Percentiles rank a stretch among this genome's conserved stretches.
Evolutionary conservation across 2,113 vertebrate species (phyloP).

Genomic region (Rallus limicola): DNA sequence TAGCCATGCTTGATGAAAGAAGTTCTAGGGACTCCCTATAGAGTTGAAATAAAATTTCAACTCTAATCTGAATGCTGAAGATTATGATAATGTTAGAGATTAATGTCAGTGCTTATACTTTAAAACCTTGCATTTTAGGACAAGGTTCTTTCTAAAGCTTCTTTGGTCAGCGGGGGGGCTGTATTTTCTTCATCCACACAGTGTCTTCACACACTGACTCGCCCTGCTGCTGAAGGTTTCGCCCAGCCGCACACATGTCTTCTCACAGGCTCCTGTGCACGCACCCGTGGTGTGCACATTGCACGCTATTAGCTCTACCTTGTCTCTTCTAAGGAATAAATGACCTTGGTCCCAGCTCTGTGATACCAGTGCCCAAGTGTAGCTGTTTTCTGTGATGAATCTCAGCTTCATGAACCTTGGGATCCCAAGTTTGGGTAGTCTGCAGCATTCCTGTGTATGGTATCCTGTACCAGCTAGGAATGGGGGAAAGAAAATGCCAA

Average conservation of each 20-base stretch:
- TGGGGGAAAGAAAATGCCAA: not conserved
- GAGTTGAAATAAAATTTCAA: not conserved
- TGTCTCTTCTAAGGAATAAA: not conserved
- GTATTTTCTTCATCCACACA: not conserved
- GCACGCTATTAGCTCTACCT: not conserved
- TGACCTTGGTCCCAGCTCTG: not conserved
- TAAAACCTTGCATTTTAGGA: not conserved
- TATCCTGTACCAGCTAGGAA: not conserved
- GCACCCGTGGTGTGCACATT: no score
- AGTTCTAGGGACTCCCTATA: not conserved
- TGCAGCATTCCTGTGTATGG: not conserved
- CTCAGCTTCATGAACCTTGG: accelerated
- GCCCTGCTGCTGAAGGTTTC: not conserved
- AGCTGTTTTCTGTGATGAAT: not conserved
- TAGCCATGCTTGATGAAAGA: not conserved
- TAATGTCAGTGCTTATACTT: not conserved
- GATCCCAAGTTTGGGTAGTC: not conserved
- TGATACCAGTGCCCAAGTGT: not conserved
- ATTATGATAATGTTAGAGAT: not conserved
- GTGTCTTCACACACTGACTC: not conserved
- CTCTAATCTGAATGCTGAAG: not conserved
- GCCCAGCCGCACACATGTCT: not conserved
- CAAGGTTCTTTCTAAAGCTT: not conserved
- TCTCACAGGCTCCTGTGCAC: not conserved
- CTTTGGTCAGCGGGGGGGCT: not conserved